phyloP scores from a whole-genome alignment of 2,888 invertebrate genomes.

The Aricia artaxerxes region DNA sequence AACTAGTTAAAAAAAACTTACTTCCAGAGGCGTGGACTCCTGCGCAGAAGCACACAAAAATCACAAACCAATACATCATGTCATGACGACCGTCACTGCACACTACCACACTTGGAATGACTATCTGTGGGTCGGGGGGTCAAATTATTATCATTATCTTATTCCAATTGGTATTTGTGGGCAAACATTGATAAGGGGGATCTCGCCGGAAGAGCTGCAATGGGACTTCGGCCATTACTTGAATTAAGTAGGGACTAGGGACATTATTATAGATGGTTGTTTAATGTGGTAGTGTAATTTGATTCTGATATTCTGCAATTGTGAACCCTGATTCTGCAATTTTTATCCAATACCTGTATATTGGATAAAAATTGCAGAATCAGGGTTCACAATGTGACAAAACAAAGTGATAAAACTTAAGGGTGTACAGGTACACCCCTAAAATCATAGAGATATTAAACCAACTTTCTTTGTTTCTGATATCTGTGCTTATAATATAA shows the following conservation, averaged over 20 bases:
- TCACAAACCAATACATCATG: conserved; percentile 68
- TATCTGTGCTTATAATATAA: too few species aligned
- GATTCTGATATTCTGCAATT: background rate
- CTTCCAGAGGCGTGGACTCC: conserved; percentile 62
- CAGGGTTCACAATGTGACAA: too few species aligned
- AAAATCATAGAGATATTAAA: too few species aligned
- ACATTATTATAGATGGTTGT: background rate
- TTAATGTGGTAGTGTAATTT: background rate
- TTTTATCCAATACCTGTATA: background rate
- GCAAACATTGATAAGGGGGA: conserved; percentile 33
- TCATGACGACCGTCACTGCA: conserved; percentile 50
- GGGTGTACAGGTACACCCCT: too few species aligned
- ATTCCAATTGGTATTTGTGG: conserved; percentile 43
- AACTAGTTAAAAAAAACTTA: conserved; percentile 49
- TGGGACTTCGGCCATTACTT: background rate
- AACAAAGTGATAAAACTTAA: too few species aligned
- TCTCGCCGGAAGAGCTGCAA: conserved; percentile 22
- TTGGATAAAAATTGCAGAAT: too few species aligned
- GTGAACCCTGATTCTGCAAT: background rate
- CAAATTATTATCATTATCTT: conserved; percentile 71
- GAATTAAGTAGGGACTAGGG: background rate
- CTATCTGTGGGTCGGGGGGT: conserved; percentile 49
- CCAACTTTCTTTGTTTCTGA: too few species aligned
- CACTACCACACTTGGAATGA: conserved; percentile 61
- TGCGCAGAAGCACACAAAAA: conserved; percentile 66